Base-by-base conservation (phyloP, 2,888 invertebrate species). In the Amiota minor region DNA sequence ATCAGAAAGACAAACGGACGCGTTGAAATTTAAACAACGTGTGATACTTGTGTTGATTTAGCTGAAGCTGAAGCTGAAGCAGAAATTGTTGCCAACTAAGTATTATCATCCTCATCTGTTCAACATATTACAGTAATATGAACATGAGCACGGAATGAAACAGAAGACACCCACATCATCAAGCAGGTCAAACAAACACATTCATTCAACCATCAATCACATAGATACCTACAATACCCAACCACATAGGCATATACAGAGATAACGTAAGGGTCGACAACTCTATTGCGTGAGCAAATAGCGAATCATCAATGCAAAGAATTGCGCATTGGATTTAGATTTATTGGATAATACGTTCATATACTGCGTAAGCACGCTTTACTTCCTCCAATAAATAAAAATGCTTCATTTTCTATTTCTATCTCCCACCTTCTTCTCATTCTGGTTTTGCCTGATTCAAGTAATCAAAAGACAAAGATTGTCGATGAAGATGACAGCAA, bases 291-390 rank as follows among this genome's bases (percentile, higher is more conserved):
- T 9, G 18, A 59, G 20, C 20, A 59, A 59, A 59, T 59, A 59
- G n/a, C 59, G 20, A 11, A 59, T 18, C n/a, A 12, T 23, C 67
- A 68, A 68, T 53, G 18, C n/a, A 23, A 53, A 53, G 53, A 68
- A 46, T 46, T 18, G 50, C 20, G 50, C 67, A 12, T 68, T 68
- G 23, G 50, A 50, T 68, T 23, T 68, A 53, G 23, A 14, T 68
- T 47, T 68, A 18, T 35, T 62, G 50, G 23, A 68, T 68, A 68
- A 68, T 68, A 53, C 67, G 67, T 47, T 68, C 53, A 68, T 53
- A 50, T 68, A 16, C 67, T 68, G 50, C 50, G 14, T 50, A 23
- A 68, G 67, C 67, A 68, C 67, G 67, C 67, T 68, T 53, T 12
- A 35, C 45, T 62, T 35, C 16, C 14, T 16, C n/a, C 14, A 53